Base-by-base conservation (phyloP, 2,113 vertebrate species). In the Amazona vittata region DNA sequence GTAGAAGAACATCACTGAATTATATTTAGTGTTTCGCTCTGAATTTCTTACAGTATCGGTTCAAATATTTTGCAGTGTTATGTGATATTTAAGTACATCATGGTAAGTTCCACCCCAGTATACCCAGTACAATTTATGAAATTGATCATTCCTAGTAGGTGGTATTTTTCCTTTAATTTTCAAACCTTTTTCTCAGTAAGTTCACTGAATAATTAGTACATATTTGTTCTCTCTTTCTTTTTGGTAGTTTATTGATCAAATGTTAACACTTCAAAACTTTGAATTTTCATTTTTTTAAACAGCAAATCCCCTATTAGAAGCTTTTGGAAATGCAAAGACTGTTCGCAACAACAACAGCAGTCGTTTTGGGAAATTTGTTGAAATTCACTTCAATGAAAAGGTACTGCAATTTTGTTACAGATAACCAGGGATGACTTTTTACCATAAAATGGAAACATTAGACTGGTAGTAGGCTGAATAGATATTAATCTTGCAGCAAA, bases 261-360 rank as follows among this genome's bases (percentile, higher is more conserved):
- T 68, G 87, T 80, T 95, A 82, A 79, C 67, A 29, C 31, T 71
- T 19, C 0, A n/a, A 79, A 83, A 9, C 29, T 80, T 60, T 65
- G 76, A 9, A 35, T 80, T 63, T 74, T 52, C 5, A 4, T 81
- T 82, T 77, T 63, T 93, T 73, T 73, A n/a, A 90, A 96, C 97
- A 99, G 99, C 99, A 8, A 99, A 99, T 74, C 99, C 99, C 6
- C 93, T 99, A 5, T 96, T 99, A 83, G 99, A 99, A 97, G 99
- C 99, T 5, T 99, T 99, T 86, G 99, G 99, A 90, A 99, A 99
- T 50, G 99, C 99, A 24, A 99, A 99, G 96, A 99, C 99, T 6
- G 99, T 99, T 94, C 98, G 99, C 26, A 99, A 99, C 98, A 99
- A 99, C 98, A 99, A 99, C 97, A 99, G 99, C 97, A 99, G 99